These are phyloP conservation scores for Epinotia brunnichana DNA, from an alignment of 2,888 invertebrate genomes.

Conservation along the genomic window DNA sequence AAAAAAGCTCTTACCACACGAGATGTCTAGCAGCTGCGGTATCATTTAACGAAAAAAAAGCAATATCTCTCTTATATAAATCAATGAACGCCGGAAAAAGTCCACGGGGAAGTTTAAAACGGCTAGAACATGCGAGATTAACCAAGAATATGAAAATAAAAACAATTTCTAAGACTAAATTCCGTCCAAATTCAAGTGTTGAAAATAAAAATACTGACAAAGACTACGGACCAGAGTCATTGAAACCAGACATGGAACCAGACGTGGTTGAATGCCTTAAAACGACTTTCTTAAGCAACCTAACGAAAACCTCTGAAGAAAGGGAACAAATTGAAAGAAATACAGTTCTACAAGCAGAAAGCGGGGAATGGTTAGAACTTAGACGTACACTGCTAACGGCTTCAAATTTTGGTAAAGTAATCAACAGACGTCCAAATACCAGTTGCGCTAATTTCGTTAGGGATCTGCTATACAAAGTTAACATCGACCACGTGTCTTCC, in stretches of 20 bases:
- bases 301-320: constrained; percentile 1
- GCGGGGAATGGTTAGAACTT: constrained; percentile 47
- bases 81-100: background rate
- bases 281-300: background rate
- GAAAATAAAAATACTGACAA: too few relatives aligned
- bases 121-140: background rate
- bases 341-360: constrained; percentile 44
- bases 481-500: constrained; percentile 1
- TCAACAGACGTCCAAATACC: background rate
- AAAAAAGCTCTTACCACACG: constrained; percentile 49
- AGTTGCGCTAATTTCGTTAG: constrained; percentile 22
- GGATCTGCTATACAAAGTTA: background rate
- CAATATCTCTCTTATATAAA: constrained; percentile 22
- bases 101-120: constrained; percentile 5
- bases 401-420: constrained; percentile 44
- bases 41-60: constrained; percentile 49
- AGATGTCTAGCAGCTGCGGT: constrained; percentile 54
- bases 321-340: background rate
- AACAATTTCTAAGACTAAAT: background rate
- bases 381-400: constrained; percentile 45
- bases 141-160: constrained; percentile 4
- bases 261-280: too few relatives aligned
- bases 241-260: too few relatives aligned
- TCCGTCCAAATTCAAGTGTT: too few relatives aligned
- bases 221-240: too few relatives aligned